Evolutionary conservation across 2,888 invertebrate species (phyloP), one percentile per base, ranked within the genome.

Genomic region (Dysmachus trigonus): DNA sequence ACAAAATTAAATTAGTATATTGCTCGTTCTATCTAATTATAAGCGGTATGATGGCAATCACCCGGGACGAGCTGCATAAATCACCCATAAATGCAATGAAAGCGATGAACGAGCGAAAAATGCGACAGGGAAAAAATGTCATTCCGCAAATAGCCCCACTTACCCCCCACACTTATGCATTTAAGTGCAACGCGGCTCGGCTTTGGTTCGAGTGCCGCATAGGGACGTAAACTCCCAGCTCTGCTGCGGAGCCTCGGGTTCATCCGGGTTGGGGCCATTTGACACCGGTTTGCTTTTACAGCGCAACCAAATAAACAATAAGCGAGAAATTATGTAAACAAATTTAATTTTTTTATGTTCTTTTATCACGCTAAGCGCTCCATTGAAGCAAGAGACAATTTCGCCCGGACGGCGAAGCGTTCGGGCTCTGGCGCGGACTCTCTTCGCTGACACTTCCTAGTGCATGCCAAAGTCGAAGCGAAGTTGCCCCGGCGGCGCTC

Each of bases 281-380:
- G 18, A 33, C 35, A 73, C 31, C 31, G 73, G 31, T 76, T 76
- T 31, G 71, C 71, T 72, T 76, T 76, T 76, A 35, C 76, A 33
- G 35, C 22, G 18, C 35, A 18, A 35, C 38, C 18, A 41, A 38
- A 22, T 22, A 76, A 76, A 73, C 33, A 38, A 76, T 76, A 35
- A 76, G 13, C n/a, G 41, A 76, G 76, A 38, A 76, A 41, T 76
- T 76, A 76, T 76, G 76, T 76, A 76, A 76, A 76, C 76, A 38
- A 38, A 76, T 27, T 27, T 18, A n/a, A 6, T 51, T 51, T 15
- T 41, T 41, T 41, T 41, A 4, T 41, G 3, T 41, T 18, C n/a
- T 76, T 38, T 76, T 38, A 38, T 13, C 41, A 35, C 76, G 76
- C 33, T 76, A 41, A 76, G 38, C 73, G 35, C 73, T 18, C 35